Conservation (phyloP, 2,797 vertebrate species). For the Gadopsis bispinosus region DNA sequence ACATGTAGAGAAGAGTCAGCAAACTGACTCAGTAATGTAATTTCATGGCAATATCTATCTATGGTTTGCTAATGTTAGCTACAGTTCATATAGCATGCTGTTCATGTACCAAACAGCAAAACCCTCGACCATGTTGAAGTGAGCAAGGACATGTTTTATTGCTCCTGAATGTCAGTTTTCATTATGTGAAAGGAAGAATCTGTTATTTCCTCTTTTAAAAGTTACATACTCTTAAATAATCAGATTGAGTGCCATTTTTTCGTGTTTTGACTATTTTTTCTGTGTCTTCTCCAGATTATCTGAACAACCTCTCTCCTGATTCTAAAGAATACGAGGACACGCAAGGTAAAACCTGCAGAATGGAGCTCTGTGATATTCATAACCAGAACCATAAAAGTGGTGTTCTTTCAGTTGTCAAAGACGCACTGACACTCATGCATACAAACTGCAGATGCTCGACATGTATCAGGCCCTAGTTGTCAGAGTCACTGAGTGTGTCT, state of each 20-base stretch:
- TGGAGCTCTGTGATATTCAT: background rate
- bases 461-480: constrained; percentile 17
- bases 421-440: background rate
- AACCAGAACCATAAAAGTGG: background rate
- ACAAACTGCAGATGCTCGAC: constrained; percentile 47
- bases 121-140: background rate
- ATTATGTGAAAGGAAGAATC: background rate
- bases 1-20: background rate
- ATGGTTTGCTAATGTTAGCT: background rate
- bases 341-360: constrained; percentile 87
- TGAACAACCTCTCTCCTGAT: constrained; percentile 97
- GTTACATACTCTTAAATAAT: background rate
- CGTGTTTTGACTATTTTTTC: background rate
- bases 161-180: background rate
- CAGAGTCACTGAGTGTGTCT: constrained; percentile 40
- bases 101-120: background rate
- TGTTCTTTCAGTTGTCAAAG: background rate
- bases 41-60: background rate
- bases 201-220: background rate
- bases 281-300: constrained; percentile 88
- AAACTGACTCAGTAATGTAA: background rate
- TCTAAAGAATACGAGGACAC: constrained; percentile 95
- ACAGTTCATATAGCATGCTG: background rate
- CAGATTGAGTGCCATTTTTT: background rate
- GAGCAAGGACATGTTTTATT: background rate